phyloP scores from a whole-genome alignment of 2,113 vertebrate species.

The Eulemur macaco region DNA sequence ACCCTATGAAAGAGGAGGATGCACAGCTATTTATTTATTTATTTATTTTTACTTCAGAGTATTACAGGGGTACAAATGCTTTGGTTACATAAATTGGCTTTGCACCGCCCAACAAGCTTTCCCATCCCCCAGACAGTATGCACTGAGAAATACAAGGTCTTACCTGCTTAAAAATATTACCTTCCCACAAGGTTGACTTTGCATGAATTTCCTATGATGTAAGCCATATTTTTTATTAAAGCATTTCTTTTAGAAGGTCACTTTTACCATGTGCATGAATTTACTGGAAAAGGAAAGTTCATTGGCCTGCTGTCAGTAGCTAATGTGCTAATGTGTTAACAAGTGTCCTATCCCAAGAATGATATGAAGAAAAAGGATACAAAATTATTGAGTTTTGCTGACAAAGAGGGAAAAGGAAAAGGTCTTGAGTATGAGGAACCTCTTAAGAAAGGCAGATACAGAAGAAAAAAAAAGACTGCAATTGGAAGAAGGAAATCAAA shows the following conservation, averaged over 20 bases:
- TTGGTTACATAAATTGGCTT: too few relatives aligned
- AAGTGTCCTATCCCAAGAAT: neutral
- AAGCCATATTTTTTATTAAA: neutral
- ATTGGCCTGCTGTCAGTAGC: neutral
- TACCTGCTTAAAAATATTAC: neutral
- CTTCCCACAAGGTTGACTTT: neutral
- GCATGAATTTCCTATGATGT: neutral
- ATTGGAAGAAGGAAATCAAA: neutral
- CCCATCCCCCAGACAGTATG: too few relatives aligned
- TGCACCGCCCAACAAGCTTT: too few relatives aligned
- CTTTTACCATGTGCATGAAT: neutral
- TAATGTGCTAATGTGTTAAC: neutral
- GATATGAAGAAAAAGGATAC: neutral
- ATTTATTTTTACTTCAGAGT: too few relatives aligned
- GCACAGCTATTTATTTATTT: neutral
- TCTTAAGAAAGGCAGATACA: neutral
- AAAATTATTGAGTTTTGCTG: neutral
- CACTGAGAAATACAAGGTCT: neutral
- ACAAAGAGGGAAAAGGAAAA: neutral
- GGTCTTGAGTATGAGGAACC: neutral
- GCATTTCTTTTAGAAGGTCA: conserved; percentile 13
- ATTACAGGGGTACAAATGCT: too few relatives aligned
- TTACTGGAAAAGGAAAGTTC: neutral
- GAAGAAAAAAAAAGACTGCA: neutral
- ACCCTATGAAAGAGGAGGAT: neutral